phyloP scores from a whole-genome alignment of 2,797 vertebrate genomes.

The Brachyrhaphis roseni region DNA sequence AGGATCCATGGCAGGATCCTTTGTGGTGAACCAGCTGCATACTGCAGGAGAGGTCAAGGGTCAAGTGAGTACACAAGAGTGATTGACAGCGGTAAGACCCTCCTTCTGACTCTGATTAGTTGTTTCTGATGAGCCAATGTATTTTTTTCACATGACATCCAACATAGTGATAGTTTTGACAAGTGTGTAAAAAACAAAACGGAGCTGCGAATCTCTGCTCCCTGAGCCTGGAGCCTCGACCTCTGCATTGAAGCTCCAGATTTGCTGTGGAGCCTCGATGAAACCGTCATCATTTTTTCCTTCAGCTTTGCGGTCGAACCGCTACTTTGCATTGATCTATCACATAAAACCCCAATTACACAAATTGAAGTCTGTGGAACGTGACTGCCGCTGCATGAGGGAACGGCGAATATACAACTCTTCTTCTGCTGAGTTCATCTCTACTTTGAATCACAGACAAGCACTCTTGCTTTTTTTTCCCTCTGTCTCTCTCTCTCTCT shows the following conservation, averaged over 20 bases:
- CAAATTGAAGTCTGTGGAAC: background rate
- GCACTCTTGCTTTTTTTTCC: constrained; percentile 27
- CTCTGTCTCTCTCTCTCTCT: constrained; percentile 6
- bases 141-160: too few relatives aligned
- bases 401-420: background rate
- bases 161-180: too few relatives aligned
- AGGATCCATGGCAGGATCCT: too few relatives aligned
- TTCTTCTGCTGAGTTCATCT: constrained; percentile 12
- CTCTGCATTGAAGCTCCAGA: background rate
- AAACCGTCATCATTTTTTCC: background rate
- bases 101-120: too few relatives aligned
- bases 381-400: background rate
- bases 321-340: background rate
- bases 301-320: background rate
- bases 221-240: too few relatives aligned
- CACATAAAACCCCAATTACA: background rate
- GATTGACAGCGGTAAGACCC: too few relatives aligned
- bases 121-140: too few relatives aligned
- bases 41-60: too few relatives aligned
- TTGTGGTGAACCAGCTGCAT: too few relatives aligned
- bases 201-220: background rate
- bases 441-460: constrained; percentile 32
- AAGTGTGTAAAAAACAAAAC: too few relatives aligned
- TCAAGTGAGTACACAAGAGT: too few relatives aligned
- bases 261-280: background rate